A percentile compares a stretch with the other conserved stretches of the same genome.
Conservation (phyloP, 1,140 invertebrate species). For the Drosophila azteca region DNA sequence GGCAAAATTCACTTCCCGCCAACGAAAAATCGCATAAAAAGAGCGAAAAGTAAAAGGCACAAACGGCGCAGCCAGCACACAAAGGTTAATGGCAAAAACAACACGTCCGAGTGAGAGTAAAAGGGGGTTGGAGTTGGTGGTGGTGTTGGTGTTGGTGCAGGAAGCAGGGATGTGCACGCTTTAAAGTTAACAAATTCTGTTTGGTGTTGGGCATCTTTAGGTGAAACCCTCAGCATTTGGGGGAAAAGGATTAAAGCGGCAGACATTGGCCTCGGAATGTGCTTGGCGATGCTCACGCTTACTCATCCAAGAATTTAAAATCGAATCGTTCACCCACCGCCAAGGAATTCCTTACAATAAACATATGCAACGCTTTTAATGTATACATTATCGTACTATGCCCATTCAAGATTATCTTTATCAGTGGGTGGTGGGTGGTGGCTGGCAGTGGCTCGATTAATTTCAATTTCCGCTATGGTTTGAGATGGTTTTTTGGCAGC, state of each 20-base stretch:
- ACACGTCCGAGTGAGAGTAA: conserved; percentile 46
- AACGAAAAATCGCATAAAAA: conserved; percentile 42
- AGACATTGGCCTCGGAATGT: conserved; percentile 25
- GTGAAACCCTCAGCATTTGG: too few species aligned
- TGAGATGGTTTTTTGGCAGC: conserved; percentile 36
- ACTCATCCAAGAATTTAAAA: conserved; percentile 17
- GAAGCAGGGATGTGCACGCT: neutral
- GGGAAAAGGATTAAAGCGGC: conserved; percentile 6
- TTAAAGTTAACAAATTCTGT: conserved; percentile 49
- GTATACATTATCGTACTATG: too few species aligned
- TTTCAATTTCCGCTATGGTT: conserved; percentile 18
- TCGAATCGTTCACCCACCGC: too few species aligned
- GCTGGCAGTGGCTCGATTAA: conserved; percentile 10
- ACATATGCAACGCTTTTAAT: conserved; percentile 13
- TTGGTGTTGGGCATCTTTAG: conserved; percentile 40
- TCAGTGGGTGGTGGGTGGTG: neutral
- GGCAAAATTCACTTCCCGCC: conserved; percentile 71
- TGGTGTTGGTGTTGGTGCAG: too few species aligned
- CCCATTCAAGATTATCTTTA: conserved; percentile 7
- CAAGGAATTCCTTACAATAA: conserved; percentile 31
- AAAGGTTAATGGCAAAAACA: conserved; percentile 50
- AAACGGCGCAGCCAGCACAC: conserved; percentile 2
- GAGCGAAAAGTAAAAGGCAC: conserved; percentile 27
- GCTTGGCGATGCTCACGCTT: conserved; percentile 18
- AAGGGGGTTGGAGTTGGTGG: neutral